Evolutionary conservation across 2,797 vertebrate species (phyloP).

Genomic region (Mus caroli): DNA sequence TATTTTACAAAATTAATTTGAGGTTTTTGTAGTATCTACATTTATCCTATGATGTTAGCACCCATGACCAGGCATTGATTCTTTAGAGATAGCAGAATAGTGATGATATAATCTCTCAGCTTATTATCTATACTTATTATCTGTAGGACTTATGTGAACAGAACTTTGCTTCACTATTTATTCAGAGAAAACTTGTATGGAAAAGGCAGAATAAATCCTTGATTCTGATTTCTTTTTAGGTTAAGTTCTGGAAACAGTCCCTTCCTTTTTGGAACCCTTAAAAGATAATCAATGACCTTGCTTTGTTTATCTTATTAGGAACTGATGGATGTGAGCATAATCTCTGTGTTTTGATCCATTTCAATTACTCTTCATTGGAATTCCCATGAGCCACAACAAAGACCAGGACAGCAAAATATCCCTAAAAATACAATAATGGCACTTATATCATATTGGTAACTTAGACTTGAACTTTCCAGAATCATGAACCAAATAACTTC

Average conservation of each 20-base stretch:
- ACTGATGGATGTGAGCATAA: not conserved
- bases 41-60: not conserved
- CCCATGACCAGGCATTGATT: not conserved
- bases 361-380: not conserved
- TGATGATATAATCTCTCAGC: not conserved
- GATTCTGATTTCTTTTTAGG: not conserved
- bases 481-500: not conserved
- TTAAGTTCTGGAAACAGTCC: not conserved
- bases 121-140: not conserved
- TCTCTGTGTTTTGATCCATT: not conserved
- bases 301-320: not conserved
- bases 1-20: not conserved
- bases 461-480: not conserved
- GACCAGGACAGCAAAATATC: not conserved
- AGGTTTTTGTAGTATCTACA: not conserved
- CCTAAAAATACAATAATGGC: not conserved
- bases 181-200: not conserved
- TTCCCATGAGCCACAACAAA: not conserved
- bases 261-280: not conserved
- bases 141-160: not conserved
- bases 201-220: not conserved
- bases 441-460: not conserved
- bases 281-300: not conserved
- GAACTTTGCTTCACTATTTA: not conserved
- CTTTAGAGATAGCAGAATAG: not conserved